Base-by-base conservation (phyloP, 2,113 vertebrate genomes). In the Scomber japonicus region DNA sequence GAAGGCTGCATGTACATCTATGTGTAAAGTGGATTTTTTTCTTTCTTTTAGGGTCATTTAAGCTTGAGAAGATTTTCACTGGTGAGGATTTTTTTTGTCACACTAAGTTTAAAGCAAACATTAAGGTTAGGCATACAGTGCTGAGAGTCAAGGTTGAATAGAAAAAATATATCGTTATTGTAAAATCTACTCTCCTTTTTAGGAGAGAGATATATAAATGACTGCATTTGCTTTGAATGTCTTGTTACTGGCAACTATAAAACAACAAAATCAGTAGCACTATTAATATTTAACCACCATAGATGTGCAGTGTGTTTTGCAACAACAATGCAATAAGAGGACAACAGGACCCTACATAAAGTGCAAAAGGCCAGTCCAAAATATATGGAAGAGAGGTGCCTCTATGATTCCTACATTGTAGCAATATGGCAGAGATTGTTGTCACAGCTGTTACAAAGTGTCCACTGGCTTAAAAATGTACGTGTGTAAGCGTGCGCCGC, bases 391-490 rank as follows among this genome's bases (percentile, higher is more conserved):
- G 31, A 62, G 15, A 67, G 30, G 71, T 35, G 68, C 55, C 61
- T 51, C 74, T 63, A 56, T 0, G 31, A 65, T 15, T 54, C 51
- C 71, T 64, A 31, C 61, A 75, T 57, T 55, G 50, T n/a, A 31
- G 49, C 49, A 54, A 59, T 53, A 40, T 21, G 62, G 30, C 51
- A n/a, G 44, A 69, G 50, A 63, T 45, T 73, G 80, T 80, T 81
- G 65, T 56, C 59, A 59, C 82, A 85, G 86, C 72, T 85, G 85
- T 81, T 81, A 24, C 57, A 54, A 62, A 78, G 24, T 60, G 10
- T 60, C 80, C 64, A 9, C 66, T 3, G 16, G 48, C 68, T 81
- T 77, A 67, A 50, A 71, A 49, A 55, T 74, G 60, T 51, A 31
- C 67, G 67, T 53, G 59, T 75, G 40, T 59, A 53, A 59, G 63